phyloP scores from a whole-genome alignment of 2,113 vertebrate genomes.

The Cyanistes caeruleus region DNA sequence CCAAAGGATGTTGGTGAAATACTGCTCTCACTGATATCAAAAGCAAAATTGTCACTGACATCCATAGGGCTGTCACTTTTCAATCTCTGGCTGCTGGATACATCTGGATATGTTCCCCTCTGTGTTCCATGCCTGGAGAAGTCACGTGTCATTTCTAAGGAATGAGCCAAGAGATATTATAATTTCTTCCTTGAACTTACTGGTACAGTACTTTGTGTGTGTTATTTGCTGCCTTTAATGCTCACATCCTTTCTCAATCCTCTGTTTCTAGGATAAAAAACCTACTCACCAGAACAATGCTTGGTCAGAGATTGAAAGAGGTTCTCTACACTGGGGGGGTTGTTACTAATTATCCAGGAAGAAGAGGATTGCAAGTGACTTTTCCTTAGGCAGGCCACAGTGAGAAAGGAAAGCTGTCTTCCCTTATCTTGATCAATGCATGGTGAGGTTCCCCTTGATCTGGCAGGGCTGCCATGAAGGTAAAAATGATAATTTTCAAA shows the following conservation, averaged over 20 bases:
- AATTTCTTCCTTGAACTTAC: conserved; percentile 48
- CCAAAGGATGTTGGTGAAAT: neutral
- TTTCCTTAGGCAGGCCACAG: conserved; percentile 32
- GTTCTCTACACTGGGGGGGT: neutral
- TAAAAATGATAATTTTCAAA: conserved; percentile 3
- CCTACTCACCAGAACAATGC: neutral
- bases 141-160: conserved; percentile 47
- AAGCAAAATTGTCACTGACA: neutral
- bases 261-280: neutral
- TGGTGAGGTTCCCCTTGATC: neutral
- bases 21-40: neutral
- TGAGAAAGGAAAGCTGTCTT: conserved; percentile 32
- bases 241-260: neutral
- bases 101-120: neutral
- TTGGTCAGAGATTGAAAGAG: neutral
- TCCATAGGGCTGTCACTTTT: neutral
- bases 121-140: conserved; percentile 54
- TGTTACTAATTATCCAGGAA: conserved; percentile 8
- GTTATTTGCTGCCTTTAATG: neutral
- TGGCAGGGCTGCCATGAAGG: conserved; percentile 31
- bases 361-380: conserved; percentile 30
- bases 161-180: conserved; percentile 31
- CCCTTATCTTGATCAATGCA: neutral
- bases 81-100: neutral
- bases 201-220: neutral